Base-by-base conservation (phyloP, 2,113 vertebrate genomes). In the Thermophis baileyi region DNA sequence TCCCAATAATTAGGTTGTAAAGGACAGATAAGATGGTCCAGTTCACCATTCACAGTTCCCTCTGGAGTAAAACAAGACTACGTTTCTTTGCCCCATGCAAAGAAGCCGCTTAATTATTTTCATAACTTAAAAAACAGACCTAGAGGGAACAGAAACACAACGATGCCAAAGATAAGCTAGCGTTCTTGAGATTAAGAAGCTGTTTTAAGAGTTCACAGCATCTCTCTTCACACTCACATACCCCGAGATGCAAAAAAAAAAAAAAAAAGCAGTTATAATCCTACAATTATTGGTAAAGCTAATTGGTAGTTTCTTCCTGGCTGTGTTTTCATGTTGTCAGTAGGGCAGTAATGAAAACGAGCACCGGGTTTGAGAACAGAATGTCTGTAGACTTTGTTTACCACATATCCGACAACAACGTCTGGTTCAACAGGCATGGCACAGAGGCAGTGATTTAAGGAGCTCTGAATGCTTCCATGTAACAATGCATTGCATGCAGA, bases 301-400 rank as follows among this genome's bases (percentile, higher is more conserved):
- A 96, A 96, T 92, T 94, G 96, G 97, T 93, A 92, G 94, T 51
- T 95, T 94, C 96, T 96, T 94, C 93, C 94, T 54, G 97, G 91
- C 53, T 92, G 81, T 95, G 96, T 96, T 97, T 97, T 95, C 92
- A 40, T 97, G 97, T 95, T 96, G 95, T 96, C 95, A 91, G 95
- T 93, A 96, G 97, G 97, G 96, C 96, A 95, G 96, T 96, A 95
- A 95, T 91, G 96, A 96, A 97, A 97, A 96, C 88, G 95, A 96
- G 96, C 87, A 96, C 97, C 97, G 95, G 93, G n/a, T 94, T 95
- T 96, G 97, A 90, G 96, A 97, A 95, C 97, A 97, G 97, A 96
- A 96, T 93, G 96, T 96, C 98, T 97, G 96, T 96, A 96, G 97
- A 97, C 96, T 97, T 96, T 97, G 95, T 97, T 97, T 96, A 97